These are phyloP conservation scores for Steatocranus sp. DNA, from an alignment of 2,797 vertebrate genomes.

Conservation along the genomic window DNA sequence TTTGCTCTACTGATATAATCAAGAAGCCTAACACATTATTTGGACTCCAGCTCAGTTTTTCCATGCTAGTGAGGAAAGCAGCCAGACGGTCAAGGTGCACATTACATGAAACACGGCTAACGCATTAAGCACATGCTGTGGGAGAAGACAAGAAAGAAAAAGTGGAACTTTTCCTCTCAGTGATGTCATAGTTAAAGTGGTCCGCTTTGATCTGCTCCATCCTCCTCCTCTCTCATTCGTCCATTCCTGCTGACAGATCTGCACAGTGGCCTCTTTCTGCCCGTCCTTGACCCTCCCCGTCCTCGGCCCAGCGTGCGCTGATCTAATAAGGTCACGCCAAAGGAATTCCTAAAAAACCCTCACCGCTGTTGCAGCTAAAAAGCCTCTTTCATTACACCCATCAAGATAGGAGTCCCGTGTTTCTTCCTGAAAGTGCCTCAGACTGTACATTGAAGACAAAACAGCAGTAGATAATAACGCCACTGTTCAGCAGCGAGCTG, in stretches of 20 bases:
- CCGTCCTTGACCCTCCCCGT: slow-evolving; percentile 44
- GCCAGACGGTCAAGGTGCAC: background rate
- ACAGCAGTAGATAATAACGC: slow-evolving; percentile 20
- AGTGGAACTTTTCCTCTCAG: slow-evolving; percentile 5
- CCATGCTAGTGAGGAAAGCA: slow-evolving; percentile 17
- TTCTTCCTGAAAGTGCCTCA: background rate
- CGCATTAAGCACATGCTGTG: slow-evolving; percentile 12
- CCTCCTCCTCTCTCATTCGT: slow-evolving; percentile 16
- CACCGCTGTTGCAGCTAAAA: slow-evolving; percentile 28
- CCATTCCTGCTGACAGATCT: slow-evolving; percentile 36
- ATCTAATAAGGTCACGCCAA: slow-evolving; percentile 70
- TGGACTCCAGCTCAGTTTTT: background rate
- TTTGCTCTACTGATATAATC: slow-evolving; percentile 29
- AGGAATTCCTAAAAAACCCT: slow-evolving; percentile 62
- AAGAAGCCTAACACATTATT: slow-evolving; percentile 24
- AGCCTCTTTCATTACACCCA: slow-evolving; percentile 63
- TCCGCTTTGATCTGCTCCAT: slow-evolving; percentile 15
- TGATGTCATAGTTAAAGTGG: slow-evolving; percentile 67
- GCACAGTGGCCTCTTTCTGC: slow-evolving; percentile 70
- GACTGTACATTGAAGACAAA: slow-evolving; percentile 22
- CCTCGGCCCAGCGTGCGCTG: slow-evolving; percentile 26
- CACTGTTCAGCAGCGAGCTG: slow-evolving; percentile 3
- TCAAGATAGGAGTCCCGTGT: slow-evolving; percentile 24
- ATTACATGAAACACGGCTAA: slow-evolving; percentile 18
- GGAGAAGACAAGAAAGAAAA: background rate